These are phyloP conservation scores for Cactoblastis cactorum DNA, from an alignment of 2,888 invertebrate genomes.

Conservation along the genomic window DNA sequence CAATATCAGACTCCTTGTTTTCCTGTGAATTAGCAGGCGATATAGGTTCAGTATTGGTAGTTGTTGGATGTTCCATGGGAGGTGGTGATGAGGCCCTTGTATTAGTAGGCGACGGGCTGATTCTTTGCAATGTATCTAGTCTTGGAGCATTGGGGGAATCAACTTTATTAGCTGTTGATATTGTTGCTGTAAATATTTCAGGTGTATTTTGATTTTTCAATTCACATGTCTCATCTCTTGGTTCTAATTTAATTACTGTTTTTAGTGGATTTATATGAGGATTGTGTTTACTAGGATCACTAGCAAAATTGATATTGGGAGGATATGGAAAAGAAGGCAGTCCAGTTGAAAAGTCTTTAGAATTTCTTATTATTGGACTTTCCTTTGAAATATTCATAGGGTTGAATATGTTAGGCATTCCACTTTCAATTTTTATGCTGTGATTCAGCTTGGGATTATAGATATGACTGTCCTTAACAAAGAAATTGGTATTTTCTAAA, in stretches of 20 bases:
- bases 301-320: conserved; percentile 57
- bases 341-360: conserved; percentile 61
- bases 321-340: conserved; percentile 66
- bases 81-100: conserved; percentile 61
- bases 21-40: conserved; percentile 70
- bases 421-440: conserved; percentile 69
- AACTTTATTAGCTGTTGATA: conserved; percentile 62
- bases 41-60: conserved; percentile 63
- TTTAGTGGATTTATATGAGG: conserved; percentile 68
- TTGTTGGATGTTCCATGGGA: conserved; percentile 63
- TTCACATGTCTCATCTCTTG: conserved; percentile 69
- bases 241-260: conserved; percentile 74
- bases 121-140: conserved; percentile 62
- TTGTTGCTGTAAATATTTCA: conserved; percentile 74
- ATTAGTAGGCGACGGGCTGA: conserved; percentile 69
- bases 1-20: conserved; percentile 61
- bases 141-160: conserved; percentile 66
- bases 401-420: conserved; percentile 58
- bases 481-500: conserved; percentile 70
- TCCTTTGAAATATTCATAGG: conserved; percentile 69
- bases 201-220: conserved; percentile 70
- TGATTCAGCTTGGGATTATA: conserved; percentile 67
- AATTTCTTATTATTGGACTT: conserved; percentile 62
- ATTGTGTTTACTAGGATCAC: conserved; percentile 67
- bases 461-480: conserved; percentile 69